phyloP scores from a whole-genome alignment of 2,888 invertebrate genomes.

The Cenopis cana region DNA sequence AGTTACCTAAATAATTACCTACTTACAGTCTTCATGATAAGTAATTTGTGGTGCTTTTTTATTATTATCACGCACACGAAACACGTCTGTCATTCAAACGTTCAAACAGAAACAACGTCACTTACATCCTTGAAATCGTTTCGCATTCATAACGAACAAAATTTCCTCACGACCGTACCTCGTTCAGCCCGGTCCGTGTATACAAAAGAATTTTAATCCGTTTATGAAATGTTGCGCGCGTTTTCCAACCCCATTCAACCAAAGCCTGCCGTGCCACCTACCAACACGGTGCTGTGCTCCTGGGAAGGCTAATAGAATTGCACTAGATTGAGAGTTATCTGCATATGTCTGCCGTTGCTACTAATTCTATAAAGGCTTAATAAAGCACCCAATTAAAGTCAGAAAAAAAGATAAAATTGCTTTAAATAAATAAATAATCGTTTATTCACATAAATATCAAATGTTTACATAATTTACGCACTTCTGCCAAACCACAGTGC shows the following conservation, averaged over 20 bases:
- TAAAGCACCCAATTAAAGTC: no score
- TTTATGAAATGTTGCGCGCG: slow-evolving; percentile 16
- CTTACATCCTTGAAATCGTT: not conserved
- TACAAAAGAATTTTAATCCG: slow-evolving; percentile 26
- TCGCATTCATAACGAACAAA: slow-evolving; percentile 3
- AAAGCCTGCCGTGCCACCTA: not conserved
- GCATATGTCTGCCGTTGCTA: no score
- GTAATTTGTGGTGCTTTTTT: not conserved
- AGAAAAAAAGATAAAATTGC: no score
- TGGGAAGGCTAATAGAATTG: no score
- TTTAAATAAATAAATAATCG: no score
- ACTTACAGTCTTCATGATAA: no score
- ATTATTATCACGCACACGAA: not conserved
- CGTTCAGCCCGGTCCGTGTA: slow-evolving; percentile 1
- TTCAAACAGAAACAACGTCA: not conserved
- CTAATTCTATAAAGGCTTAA: no score
- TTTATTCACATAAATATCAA: no score
- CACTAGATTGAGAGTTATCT: no score
- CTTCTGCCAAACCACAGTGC: no score
- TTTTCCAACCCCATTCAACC: slow-evolving; percentile 23
- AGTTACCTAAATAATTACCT: no score
- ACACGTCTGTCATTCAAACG: not conserved
- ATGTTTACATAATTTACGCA: no score
- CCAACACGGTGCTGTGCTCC: not conserved
- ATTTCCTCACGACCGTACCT: slow-evolving; percentile 6